Evolutionary conservation across 2,797 vertebrate species (phyloP), one percentile per base, ranked within the genome.

Genomic region (Geotrypetes seraphini): DNA sequence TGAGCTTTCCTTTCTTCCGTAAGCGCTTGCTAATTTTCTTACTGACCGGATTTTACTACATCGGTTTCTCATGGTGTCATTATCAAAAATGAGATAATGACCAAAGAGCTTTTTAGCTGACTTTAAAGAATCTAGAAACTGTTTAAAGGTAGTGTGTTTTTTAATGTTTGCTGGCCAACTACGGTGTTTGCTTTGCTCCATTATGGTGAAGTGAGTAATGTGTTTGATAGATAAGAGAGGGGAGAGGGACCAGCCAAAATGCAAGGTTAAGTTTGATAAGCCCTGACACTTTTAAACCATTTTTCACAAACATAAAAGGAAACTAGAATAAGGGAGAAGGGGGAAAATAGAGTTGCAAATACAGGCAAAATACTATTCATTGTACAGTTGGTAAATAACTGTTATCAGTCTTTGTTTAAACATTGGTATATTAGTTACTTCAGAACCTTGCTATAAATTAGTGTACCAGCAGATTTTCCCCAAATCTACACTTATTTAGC

Each of bases 181-280:
- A 58, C 12, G 31, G 39, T 83, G 69, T 86, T 85, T 88, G 62
- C 53, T 56, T 57, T 67, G 59, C 60, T 58, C 65, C 69, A 65
- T 79, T 77, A 68, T 79, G 73, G 78, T 70, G 73, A 69, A 77
- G 65, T 79, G 72, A 75, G 71, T 78, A 83, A 85, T 80, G 76
- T 77, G 71, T 79, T 83, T 71, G 62, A 61, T 44, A 75, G 82
- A 84, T 81, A 83, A 79, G 70, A 55, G 11, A 11, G 60, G 66
- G 69, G 61, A 10, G n/a, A 16, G 50, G 35, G 47, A n/a, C 57
- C 59, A 60, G 58, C 66, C 70, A 64, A 66, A 77, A 80, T 75
- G 60, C 64, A 76, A 76, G 73, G 75, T 61, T 71, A 71, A 39
- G 37, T 33, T 47, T 53, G 77, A 81, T 85, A 84, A 80, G 73